Base-by-base conservation (phyloP, 2,113 vertebrate genomes). In the Pao palembangensis region DNA sequence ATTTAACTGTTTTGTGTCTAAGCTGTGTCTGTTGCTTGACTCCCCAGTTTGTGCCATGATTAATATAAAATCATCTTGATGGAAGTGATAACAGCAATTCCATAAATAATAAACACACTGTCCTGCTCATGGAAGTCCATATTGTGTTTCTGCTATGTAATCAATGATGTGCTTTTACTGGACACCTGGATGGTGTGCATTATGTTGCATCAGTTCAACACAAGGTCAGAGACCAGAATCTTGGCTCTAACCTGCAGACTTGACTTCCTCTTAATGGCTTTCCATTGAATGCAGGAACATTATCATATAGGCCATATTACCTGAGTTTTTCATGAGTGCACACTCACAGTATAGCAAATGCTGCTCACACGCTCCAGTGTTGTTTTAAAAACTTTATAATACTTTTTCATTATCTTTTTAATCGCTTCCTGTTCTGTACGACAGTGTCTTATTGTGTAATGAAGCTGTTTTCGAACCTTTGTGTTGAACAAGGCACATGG, bases 141-240 rank as follows among this genome's bases (percentile, higher is more conserved):
- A 28, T 28, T 4, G 5, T 5, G 25, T 28, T 28, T 28, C 25
- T 28, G 25, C 2, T 28, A 28, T 28, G 25, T 7, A 28, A 28
- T 58, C 42, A 43, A 18, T 57, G 57, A 18, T 50, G 51, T 51
- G 28, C 49, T 53, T 44, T 56, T 46, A 52, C 31, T 53, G 64
- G 52, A 61, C 44, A 58, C 52, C 55, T 71, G 66, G 47, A 58
- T 55, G 34, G 19, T 47, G 55, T 63, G 73, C 54, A 54, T 58
- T 23, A 18, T 56, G 21, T 28, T 28, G 25, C 25, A 7, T 23
- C 46, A 20, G 55, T 59, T 54, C 51, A 53, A 43, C 58, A 25
- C 53, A 69, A 60, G 64, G 64, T 73, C 64, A 67, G 50, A 61
- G 65, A 61, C 78, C 51, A 63, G 20, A 53, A 17, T 56, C 6